Percentiles rank a stretch among this genome's conserved stretches.
phyloP scores from a whole-genome alignment of 2,888 invertebrate species.

The Theodoxus fluviatilis region DNA sequence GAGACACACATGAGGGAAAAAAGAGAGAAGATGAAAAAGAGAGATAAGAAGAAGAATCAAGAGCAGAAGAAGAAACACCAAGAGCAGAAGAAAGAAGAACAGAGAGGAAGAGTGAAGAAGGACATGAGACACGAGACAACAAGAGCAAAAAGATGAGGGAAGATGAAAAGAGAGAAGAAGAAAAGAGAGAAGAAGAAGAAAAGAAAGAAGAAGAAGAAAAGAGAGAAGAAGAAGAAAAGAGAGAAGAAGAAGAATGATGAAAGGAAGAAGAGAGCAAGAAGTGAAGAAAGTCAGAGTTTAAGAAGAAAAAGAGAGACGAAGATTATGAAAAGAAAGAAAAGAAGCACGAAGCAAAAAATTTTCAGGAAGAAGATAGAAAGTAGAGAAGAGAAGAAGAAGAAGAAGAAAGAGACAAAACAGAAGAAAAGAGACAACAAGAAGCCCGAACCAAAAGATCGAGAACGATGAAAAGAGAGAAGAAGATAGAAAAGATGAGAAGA shows the following conservation, averaged over 20 bases:
- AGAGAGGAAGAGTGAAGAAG: neutral
- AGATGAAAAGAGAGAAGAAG: neutral
- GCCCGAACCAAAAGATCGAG: neutral
- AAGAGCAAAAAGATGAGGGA: neutral
- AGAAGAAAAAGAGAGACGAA: neutral
- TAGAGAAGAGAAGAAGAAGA: neutral
- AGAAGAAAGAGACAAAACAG: neutral
- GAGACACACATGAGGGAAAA: too few species aligned
- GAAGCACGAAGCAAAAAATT: neutral
- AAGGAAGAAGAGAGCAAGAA: neutral
- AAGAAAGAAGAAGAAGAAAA: neutral
- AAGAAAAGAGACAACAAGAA: neutral
- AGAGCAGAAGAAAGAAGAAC: too few species aligned
- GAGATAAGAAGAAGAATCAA: too few species aligned
- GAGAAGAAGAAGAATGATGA: too few species aligned
- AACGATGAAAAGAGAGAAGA: neutral
- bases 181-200: neutral
- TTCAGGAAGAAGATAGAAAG: neutral
- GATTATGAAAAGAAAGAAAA: neutral
- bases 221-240: too few species aligned
- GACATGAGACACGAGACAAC: neutral
- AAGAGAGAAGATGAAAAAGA: too few species aligned
- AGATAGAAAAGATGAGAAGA: neutral
- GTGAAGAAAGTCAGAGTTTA: neutral
- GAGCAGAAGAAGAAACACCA: too few species aligned